phyloP scores from a whole-genome alignment of 2,113 vertebrate species.

The Trinectes maculatus region DNA sequence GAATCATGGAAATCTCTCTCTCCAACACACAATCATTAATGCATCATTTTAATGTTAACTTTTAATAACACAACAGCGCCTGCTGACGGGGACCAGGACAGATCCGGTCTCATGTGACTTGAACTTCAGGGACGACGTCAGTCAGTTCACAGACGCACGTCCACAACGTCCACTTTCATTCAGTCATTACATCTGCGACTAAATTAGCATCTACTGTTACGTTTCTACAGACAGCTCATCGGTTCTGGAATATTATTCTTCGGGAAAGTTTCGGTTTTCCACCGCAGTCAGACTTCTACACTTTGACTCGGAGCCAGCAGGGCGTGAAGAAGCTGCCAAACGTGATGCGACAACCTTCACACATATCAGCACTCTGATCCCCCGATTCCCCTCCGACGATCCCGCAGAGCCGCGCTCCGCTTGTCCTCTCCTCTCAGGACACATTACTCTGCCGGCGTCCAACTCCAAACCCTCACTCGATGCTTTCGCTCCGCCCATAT shows the following conservation, averaged over 20 bases:
- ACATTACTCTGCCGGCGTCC: neutral
- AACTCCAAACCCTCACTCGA: too few relatives aligned
- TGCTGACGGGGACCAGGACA: too few relatives aligned
- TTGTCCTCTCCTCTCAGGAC: neutral
- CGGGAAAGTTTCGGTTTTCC: neutral
- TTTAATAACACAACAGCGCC: too few relatives aligned
- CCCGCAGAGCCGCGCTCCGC: neutral
- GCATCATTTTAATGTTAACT: too few relatives aligned
- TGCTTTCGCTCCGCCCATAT: too few relatives aligned
- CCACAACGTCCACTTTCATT: neutral
- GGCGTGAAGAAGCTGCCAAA: conserved; percentile 20
- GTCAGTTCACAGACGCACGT: too few relatives aligned
- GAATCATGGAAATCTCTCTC: too few relatives aligned
- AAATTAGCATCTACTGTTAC: neutral
- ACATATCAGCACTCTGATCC: neutral
- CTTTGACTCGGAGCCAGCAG: neutral
- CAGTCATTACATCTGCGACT: neutral
- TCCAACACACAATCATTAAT: too few relatives aligned
- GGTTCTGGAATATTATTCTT: neutral
- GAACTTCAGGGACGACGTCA: too few relatives aligned
- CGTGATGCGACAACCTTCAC: conserved; percentile 10
- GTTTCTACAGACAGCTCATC: neutral
- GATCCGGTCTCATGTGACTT: too few relatives aligned
- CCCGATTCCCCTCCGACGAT: neutral
- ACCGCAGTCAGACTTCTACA: neutral